Evolutionary conservation across 2,113 vertebrate species (phyloP).

Genomic region (Actenoides hombroni): DNA sequence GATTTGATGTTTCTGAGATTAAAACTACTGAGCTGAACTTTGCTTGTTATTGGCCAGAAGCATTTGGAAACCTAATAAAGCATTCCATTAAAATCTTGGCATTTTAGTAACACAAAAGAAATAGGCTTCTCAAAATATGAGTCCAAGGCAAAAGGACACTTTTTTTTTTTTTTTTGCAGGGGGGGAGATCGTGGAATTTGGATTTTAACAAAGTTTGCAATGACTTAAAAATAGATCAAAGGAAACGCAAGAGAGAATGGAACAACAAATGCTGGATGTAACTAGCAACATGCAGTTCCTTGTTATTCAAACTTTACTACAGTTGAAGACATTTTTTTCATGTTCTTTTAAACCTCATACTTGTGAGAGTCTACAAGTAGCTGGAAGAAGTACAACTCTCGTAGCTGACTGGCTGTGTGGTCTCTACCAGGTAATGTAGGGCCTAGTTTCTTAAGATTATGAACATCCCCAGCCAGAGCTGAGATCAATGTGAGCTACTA

Average conservation of each 20-base stretch:
- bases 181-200: background rate
- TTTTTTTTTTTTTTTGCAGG: too few species aligned
- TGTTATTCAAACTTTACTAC: constrained; percentile 13
- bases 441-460: background rate
- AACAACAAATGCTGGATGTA: background rate
- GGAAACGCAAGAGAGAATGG: background rate
- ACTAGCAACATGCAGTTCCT: background rate
- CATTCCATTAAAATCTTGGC: constrained; percentile 72
- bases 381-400: background rate
- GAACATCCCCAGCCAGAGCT: background rate
- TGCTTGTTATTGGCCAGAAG: constrained; percentile 63
- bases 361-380: background rate
- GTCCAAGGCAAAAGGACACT: constrained; percentile 39
- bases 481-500: background rate
- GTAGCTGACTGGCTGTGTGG: background rate
- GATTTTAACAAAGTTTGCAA: constrained; percentile 28
- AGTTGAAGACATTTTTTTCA: constrained; percentile 2
- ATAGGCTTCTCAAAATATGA: constrained; percentile 63
- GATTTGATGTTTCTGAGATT: constrained; percentile 57
- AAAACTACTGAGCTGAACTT: constrained; percentile 65
- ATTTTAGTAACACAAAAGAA: constrained; percentile 73
- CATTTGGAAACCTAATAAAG: constrained; percentile 71
- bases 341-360: background rate
- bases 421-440: background rate
- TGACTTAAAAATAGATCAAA: constrained; percentile 38